Conservation (phyloP, 2,797 vertebrate species). For the Chromobotia macracanthus region DNA sequence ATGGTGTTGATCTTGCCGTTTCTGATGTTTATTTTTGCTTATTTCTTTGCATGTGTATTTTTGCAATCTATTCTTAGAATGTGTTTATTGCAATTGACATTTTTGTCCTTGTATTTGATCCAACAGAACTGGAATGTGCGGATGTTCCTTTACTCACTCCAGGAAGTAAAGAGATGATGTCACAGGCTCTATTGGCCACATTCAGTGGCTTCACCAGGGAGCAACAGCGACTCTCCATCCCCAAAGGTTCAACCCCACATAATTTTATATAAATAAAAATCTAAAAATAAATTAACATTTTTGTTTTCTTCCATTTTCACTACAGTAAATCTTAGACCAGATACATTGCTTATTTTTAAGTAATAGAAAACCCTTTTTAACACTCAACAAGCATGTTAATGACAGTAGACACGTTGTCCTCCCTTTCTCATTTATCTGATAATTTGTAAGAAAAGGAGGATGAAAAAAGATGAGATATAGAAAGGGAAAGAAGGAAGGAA, state of each 20-base stretch:
- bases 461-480: background rate
- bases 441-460: background rate
- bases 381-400: background rate
- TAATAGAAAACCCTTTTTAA: background rate
- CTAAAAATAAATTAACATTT: too few species aligned
- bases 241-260: conserved; percentile 83
- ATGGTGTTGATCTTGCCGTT: too few species aligned
- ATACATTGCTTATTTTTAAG: background rate
- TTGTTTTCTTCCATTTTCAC: too few species aligned
- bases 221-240: conserved; percentile 93
- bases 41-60: background rate
- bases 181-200: conserved; percentile 94
- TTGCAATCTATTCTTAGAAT: background rate
- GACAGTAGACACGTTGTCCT: background rate
- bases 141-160: conserved; percentile 96
- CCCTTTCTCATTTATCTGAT: background rate
- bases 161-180: conserved; percentile 99
- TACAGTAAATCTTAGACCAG: too few species aligned
- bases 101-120: conserved; percentile 49
- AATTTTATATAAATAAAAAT: background rate
- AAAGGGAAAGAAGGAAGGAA: background rate
- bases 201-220: conserved; percentile 98
- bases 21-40: too few species aligned
- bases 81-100: conserved; percentile 6
- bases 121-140: conserved; percentile 93